Evolutionary conservation across 2,797 vertebrate species (phyloP), one percentile per base, ranked within the genome.

Genomic region (Galagoides demidoff): DNA sequence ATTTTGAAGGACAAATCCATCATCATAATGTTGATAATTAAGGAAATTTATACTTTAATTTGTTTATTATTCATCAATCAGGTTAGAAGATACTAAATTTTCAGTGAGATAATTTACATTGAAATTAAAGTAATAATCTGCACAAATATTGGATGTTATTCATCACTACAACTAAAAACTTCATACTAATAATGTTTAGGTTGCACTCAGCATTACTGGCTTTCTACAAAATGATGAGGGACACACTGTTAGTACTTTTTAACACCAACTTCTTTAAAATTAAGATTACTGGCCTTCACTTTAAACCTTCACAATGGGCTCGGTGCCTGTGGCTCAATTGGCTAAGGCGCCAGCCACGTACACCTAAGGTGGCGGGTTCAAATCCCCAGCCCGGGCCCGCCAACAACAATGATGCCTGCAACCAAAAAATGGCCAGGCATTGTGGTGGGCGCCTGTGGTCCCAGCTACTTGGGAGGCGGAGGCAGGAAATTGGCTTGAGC

Each of bases 1-100:
- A 49, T 39, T 57, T 45, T 68, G 71, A 92, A 92, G 82, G 45
- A 77, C 73, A 92, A 45, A 92, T 85, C 45, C n/a, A 29, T 92
- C 59, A 68, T 92, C 20, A 66, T 31, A 63, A 92, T 37, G 57
- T 49, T 77, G 71, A 57, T 66, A 34, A 77, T 57, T 85, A 84
- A 31, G 27, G 14, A 77, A 92, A 85, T 64, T 43, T 76, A 63
- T 57, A 55, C 59, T 29, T 13, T 37, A 85, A 74, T 66, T 85
- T 92, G 29, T 74, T 57, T 37, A 57, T 8, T 66, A 92, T 92
- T 92, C 71, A 85, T 92, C 59, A 55, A n/a, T 66, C 73, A 77
- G 45, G 61, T 85, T 84, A 92, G 71, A 57, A 85, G 22, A 85
- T 43, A 63, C 55, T 66, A 77, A 79, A 68, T 52, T 43, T 77